phyloP scores from a whole-genome alignment of 2,113 vertebrate species.

The Rostratula benghalensis region DNA sequence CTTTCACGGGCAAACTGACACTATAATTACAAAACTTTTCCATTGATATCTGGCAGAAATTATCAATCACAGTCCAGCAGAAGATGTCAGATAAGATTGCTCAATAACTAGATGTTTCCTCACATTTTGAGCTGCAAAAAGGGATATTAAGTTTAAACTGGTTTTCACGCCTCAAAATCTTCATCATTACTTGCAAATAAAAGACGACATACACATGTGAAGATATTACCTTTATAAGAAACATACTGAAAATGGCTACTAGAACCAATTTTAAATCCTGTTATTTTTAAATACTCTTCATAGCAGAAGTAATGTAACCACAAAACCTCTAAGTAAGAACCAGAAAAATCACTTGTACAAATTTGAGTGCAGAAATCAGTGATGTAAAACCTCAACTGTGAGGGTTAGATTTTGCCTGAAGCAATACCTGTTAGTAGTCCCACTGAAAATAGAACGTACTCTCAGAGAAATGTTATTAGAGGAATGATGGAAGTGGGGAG shows the following conservation, averaged over 20 bases:
- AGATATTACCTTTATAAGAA: not conserved
- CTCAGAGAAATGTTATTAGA: not conserved
- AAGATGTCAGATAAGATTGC: not conserved
- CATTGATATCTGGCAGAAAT: not conserved
- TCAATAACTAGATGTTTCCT: not conserved
- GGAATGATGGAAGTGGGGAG: not conserved
- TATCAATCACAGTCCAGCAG: not conserved
- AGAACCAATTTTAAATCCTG: not conserved
- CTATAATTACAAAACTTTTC: not conserved
- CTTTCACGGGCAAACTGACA: conserved; percentile 9
- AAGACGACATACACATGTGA: not conserved
- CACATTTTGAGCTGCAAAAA: not conserved
- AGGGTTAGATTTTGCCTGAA: conserved; percentile 4
- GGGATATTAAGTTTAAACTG: not conserved
- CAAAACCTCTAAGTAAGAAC: not conserved
- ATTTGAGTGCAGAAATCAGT: not conserved
- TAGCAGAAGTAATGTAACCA: not conserved
- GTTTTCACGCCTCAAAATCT: not conserved
- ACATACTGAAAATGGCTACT: not conserved
- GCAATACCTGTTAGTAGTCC: not conserved
- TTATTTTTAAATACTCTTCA: conserved; percentile 1
- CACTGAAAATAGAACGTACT: not conserved
- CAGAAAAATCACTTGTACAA: not conserved
- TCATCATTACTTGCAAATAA: not conserved
- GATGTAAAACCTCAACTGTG: not conserved